Percentiles rank a stretch among this genome's conserved stretches.
phyloP scores from a whole-genome alignment of 2,113 vertebrate genomes.

The Castor canadensis region DNA sequence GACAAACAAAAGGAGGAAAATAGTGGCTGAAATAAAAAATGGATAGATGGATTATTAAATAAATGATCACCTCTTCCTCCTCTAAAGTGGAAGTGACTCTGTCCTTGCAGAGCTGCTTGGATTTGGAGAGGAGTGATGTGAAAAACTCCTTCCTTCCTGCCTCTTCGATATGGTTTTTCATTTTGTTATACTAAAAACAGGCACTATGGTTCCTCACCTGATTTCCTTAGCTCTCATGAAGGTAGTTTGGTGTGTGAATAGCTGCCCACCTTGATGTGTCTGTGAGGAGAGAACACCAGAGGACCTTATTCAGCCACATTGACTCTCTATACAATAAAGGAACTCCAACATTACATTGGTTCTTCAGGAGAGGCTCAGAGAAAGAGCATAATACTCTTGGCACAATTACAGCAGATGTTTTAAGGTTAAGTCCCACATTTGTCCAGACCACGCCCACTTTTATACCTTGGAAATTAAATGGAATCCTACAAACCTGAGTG shows the following conservation, averaged over 20 bases:
- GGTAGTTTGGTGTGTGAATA: too few relatives aligned
- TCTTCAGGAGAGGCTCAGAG: background rate
- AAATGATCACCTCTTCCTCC: background rate
- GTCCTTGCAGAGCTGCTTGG: background rate
- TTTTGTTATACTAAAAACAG: too few relatives aligned
- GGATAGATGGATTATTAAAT: background rate
- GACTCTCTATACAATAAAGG: background rate
- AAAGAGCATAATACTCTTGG: background rate
- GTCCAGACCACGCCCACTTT: background rate
- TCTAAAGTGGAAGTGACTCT: background rate
- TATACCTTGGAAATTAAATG: background rate
- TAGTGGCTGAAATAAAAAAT: background rate
- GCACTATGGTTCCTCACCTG: too few relatives aligned
- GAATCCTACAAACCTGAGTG: background rate
- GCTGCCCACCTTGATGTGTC: background rate
- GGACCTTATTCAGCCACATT: background rate
- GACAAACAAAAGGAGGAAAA: background rate
- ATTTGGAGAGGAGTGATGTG: background rate
- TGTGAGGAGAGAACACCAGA: background rate
- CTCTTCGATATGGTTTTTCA: too few relatives aligned
- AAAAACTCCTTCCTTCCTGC: background rate
- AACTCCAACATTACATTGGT: background rate
- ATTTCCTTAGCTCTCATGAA: too few relatives aligned
- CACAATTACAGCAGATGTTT: background rate
- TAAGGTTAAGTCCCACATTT: background rate